Base-by-base conservation (phyloP, 2,797 vertebrate species). In the Zalophus californianus region DNA sequence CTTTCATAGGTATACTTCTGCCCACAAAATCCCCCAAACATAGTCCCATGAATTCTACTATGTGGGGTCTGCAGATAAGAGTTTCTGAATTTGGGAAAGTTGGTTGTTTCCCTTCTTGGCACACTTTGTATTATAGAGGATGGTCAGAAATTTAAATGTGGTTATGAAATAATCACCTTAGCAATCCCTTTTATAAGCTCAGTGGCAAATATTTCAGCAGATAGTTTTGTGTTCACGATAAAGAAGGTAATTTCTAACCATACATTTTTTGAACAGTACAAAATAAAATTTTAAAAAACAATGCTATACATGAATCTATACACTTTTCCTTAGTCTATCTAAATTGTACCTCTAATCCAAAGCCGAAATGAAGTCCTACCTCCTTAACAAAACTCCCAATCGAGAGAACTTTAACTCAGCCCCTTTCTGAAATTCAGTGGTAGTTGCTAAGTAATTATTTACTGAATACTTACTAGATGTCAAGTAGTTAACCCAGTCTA, bases 361-460 rank as follows among this genome's bases (percentile, higher is more conserved):
- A 32, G 23, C 18, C n/a, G 62, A 75, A 68, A 52, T 82, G 35
- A 86, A 87, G 23, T 86, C 25, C 15, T 9, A 64, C 32, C 38
- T 84, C 83, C 20, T 84, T 72, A 70, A 62, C 20, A 56, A 94
- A 91, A 75, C 11, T 35, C 14, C 11, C 15, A 20, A 11, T 80
- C 32, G 56, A 35, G 44, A 95, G 25, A 72, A 83, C 35, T 62
- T 87, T n/a, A 54, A 82, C 35, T 90, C 15, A 56, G 50, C 32
- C 60, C 10, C 35, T 58, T 44, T 86, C 66, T 90, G 25, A 93
- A 93, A 77, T 86, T 27, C 77, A 93, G 4, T 77, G 52, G 35
- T 35, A 97, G 91, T 82, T n/a, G 54, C 80, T 68, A 93, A 82
- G 44, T 35, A 90, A 84, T 85, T 70, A 73, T 82, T 90, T 95